phyloP scores from a whole-genome alignment of 2,113 vertebrate species.

The Gopherus evgoodei region DNA sequence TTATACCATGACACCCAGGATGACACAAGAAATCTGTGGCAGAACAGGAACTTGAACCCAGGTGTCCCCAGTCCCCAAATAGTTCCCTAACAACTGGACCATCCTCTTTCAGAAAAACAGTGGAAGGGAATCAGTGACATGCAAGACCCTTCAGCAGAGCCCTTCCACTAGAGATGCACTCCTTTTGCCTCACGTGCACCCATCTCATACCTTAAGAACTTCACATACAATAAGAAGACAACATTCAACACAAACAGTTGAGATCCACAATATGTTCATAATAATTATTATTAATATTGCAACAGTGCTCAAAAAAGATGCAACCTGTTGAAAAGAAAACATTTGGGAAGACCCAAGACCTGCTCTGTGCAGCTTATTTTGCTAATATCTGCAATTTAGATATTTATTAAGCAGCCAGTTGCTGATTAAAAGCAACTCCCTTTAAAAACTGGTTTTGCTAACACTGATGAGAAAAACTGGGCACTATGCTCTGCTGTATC shows the following conservation, averaged over 20 bases:
- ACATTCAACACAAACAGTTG: not conserved
- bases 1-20: not conserved
- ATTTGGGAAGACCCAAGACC: not conserved
- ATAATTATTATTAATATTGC: not conserved
- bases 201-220: not conserved
- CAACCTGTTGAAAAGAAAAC: not conserved
- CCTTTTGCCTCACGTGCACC: not conserved
- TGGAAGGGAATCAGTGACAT: not conserved
- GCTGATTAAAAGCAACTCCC: not conserved
- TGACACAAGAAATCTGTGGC: not conserved
- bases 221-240: not conserved
- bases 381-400: not conserved
- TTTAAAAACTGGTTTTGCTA: not conserved
- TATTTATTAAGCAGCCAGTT: not conserved
- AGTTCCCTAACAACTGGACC: not conserved
- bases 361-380: not conserved
- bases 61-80: fast-evolving
- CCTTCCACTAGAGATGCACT: not conserved
- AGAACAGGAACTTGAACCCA: not conserved
- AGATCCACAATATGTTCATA: not conserved
- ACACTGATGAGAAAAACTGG: not conserved
- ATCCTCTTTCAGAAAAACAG: not conserved
- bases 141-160: not conserved
- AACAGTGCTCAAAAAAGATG: not conserved
- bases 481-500: not conserved